phyloP scores from a whole-genome alignment of 2,113 vertebrate genomes.

The Dicentrarchus labrax region DNA sequence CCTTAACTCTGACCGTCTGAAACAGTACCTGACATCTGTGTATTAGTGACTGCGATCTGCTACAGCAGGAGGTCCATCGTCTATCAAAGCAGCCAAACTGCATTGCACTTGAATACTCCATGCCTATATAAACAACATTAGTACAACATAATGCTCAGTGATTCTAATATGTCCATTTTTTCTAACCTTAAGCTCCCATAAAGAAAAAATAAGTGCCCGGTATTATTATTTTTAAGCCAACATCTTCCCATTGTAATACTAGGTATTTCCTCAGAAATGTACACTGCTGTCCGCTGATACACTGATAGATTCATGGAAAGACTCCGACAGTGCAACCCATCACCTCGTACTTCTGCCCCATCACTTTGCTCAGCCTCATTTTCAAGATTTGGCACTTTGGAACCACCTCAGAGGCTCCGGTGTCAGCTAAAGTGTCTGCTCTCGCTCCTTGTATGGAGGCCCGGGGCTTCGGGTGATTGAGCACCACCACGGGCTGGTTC shows the following conservation, averaged over 20 bases:
- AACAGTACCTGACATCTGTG: conserved; percentile 38
- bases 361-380: conserved; percentile 93
- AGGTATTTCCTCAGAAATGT: conserved; percentile 20
- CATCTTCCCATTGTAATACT: conserved; percentile 28
- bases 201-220: conserved; percentile 58
- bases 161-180: conserved; percentile 15
- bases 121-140: conserved; percentile 19
- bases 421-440: conserved; percentile 27
- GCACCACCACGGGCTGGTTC: conserved; percentile 95
- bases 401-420: conserved; percentile 62
- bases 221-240: conserved; percentile 6
- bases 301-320: conserved; percentile 52
- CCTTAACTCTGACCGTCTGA: not conserved
- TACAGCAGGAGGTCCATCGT: conserved; percentile 4
- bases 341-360: conserved; percentile 92
- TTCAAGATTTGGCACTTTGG: conserved; percentile 90
- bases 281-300: not conserved
- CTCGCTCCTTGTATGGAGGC: conserved; percentile 7
- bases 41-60: conserved; percentile 6
- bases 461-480: conserved; percentile 91
- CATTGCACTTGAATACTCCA: conserved; percentile 40
- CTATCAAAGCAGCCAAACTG: conserved; percentile 2
- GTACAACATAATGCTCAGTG: conserved; percentile 30
- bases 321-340: conserved; percentile 79
- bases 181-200: not conserved